phyloP scores from a whole-genome alignment of 1,140 invertebrate genomes.

The Scaptomyza hsui region DNA sequence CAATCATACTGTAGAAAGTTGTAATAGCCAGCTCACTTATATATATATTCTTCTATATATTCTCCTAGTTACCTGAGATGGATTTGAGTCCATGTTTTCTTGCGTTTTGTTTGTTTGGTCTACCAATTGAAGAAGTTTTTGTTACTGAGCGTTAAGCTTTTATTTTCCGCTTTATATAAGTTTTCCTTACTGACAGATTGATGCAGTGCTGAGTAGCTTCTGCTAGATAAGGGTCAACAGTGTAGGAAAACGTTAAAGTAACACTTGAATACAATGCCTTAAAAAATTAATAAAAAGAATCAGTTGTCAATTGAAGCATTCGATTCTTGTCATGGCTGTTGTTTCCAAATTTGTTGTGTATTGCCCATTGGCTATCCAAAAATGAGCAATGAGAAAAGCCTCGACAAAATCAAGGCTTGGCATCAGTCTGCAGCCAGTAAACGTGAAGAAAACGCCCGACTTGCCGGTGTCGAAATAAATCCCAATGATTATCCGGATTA shows the following conservation, averaged over 20 bases:
- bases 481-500: background rate
- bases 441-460: background rate
- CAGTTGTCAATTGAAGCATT: background rate
- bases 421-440: constrained; percentile 5
- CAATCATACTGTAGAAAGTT: no score
- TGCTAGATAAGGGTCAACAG: background rate
- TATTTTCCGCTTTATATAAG: background rate
- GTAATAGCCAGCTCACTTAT: no score
- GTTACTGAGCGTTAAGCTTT: background rate
- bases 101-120: background rate
- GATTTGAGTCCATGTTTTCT: background rate
- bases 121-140: background rate
- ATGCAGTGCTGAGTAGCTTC: constrained; percentile 3
- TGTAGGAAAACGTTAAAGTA: background rate
- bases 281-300: background rate
- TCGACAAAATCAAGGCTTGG: background rate
- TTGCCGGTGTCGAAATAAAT: background rate
- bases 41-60: no score
- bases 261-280: background rate
- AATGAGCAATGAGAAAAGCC: background rate
- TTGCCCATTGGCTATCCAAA: background rate
- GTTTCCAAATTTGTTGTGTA: background rate
- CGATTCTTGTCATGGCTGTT: background rate
- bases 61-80: no score
- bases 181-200: background rate